Evolutionary conservation across 2,888 invertebrate species (phyloP).

Genomic region (Punctoribates punctum): DNA sequence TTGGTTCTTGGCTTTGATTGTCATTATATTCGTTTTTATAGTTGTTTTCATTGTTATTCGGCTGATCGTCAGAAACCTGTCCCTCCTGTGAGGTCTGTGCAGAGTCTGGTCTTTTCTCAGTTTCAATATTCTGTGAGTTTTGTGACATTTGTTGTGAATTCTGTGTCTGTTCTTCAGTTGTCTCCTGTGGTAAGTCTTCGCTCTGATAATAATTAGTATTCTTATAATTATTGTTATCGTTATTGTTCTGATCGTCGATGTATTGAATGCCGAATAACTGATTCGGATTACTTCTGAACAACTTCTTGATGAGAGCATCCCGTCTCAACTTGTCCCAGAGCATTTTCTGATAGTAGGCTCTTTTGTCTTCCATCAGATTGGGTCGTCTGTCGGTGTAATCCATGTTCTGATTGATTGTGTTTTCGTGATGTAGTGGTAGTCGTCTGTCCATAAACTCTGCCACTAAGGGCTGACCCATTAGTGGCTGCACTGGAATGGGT

Average conservation of each 20-base stretch:
- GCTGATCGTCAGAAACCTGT: not conserved
- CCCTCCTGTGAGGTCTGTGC: too few relatives aligned
- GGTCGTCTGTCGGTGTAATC: not conserved
- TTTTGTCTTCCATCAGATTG: slow-evolving; percentile 6
- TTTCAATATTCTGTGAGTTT: too few relatives aligned
- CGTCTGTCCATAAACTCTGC: not conserved
- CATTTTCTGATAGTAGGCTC: not conserved
- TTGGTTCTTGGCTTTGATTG: not conserved
- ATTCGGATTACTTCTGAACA: not conserved
- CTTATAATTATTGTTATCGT: not conserved
- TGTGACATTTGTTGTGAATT: not conserved
- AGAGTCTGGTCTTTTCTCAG: too few relatives aligned
- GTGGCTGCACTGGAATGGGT: too few relatives aligned
- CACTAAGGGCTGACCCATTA: not conserved
- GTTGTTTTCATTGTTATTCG: not conserved
- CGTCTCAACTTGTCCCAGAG: not conserved
- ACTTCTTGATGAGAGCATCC: not conserved
- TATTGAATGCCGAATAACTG: not conserved
- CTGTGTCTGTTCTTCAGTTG: not conserved
- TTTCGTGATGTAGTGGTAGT: not conserved
- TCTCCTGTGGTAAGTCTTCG: not conserved
- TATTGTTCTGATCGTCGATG: not conserved
- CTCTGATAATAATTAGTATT: not conserved
- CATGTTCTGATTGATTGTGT: slow-evolving; percentile 1
- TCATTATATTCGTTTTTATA: not conserved